Evolutionary conservation across 92 coral and sea anemone genomes (phyloP), one percentile per base, ranked within the genome.

Genomic region (Epizoanthus ramosus): DNA sequence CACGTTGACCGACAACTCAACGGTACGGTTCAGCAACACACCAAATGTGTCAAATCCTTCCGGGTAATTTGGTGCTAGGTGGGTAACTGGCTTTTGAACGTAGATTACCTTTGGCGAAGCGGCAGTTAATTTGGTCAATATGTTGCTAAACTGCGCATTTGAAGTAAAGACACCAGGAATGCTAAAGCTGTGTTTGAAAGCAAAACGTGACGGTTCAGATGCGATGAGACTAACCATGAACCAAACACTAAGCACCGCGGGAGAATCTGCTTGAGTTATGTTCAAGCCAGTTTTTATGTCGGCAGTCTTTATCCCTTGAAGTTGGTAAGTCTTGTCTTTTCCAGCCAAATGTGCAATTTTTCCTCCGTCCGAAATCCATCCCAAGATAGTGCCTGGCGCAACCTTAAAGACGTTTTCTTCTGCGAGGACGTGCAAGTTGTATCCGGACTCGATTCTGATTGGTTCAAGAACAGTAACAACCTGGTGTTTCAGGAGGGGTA

Each of bases 341-440:
- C 80, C 92, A 33, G 74, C 25, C 50, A 71, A 81, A 16, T 88
- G 90, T 1, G 88, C 91, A 54, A 96, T 75, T 45, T 61, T 86
- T 0, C 97, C 99, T 7, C 83, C 79, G 3, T 85, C 86, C 2
- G 85, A 81, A 59, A 86, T 84, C 98, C 98, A 94, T 2, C 97
- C 98, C 23, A 92, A 23, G 47, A 92, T 76, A 82, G 94, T 98
- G 8, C 99, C 99, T 18, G 85, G 91, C 1, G 41, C 33, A 50
- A 82, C 91, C 47, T 90, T 76, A 21, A 93, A 79, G 13, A 75
- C 65, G 16, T 89, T 83, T 37, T 75, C 71, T 14, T 88, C 88
- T 4, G 94, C 63, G 41, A 96, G 82, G 16, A 92, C 90, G 56
- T 64, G 74, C 61, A 94, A 25, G 80, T 94, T 96, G 84, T 94